These are phyloP conservation scores for Garrulus glandarius DNA, from an alignment of 2,797 vertebrate species.

Conservation along the genomic window DNA sequence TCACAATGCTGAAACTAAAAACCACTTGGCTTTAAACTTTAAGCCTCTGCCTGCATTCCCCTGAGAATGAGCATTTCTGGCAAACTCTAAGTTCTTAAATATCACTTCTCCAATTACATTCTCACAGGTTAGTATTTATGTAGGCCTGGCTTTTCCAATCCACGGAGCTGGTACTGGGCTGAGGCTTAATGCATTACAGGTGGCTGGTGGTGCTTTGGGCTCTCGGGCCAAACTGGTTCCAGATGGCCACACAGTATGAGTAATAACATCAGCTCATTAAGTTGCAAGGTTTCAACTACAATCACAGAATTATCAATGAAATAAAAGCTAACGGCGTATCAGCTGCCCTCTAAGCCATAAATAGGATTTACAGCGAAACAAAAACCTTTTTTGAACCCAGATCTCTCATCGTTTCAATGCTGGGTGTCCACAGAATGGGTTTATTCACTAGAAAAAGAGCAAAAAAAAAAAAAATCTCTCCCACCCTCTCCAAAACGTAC, in stretches of 20 bases:
- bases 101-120: conserved; percentile 82
- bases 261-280: conserved; percentile 79
- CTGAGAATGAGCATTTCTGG: conserved; percentile 72
- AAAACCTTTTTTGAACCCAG: conserved; percentile 42
- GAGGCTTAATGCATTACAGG: conserved; percentile 80
- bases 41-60: conserved; percentile 74
- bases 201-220: conserved; percentile 71
- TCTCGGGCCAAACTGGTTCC: conserved; percentile 78
- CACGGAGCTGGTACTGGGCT: conserved; percentile 68
- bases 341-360: conserved; percentile 65
- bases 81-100: conserved; percentile 77
- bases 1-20: conserved; percentile 73
- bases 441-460: conserved; percentile 46
- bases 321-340: conserved; percentile 70
- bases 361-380: conserved; percentile 68
- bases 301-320: conserved; percentile 74
- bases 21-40: conserved; percentile 71
- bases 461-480: not conserved
- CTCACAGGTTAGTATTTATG: conserved; percentile 78
- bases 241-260: conserved; percentile 79
- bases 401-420: not conserved
- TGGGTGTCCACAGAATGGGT: conserved; percentile 27
- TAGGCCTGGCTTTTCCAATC: conserved; percentile 72
- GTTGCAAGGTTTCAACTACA: conserved; percentile 73
- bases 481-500: not conserved